phyloP scores from a whole-genome alignment of 1,140 invertebrate genomes.

The Mercenaria mercenaria region DNA sequence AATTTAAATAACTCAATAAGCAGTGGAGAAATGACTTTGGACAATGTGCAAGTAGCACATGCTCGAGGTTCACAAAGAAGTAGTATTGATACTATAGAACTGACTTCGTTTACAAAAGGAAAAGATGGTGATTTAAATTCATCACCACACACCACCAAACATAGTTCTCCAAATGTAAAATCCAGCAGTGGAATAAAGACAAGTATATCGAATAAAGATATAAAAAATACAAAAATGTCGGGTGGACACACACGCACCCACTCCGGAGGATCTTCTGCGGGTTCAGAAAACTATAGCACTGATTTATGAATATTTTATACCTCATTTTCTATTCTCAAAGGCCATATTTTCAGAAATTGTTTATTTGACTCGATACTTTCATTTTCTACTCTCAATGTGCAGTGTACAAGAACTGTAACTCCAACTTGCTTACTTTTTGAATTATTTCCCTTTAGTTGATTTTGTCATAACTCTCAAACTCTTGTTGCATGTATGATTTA shows the following conservation, averaged over 20 bases:
- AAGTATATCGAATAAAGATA: conserved; percentile 50
- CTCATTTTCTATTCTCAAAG: too few relatives aligned
- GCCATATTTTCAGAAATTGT: too few relatives aligned
- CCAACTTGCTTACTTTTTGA: too few relatives aligned
- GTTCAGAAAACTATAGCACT: conserved; percentile 77
- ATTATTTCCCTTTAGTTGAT: too few relatives aligned
- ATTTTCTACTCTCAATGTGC: too few relatives aligned
- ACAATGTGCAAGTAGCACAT: conserved; percentile 71
- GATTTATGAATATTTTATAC: conserved; percentile 66
- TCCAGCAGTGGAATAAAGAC: conserved; percentile 44
- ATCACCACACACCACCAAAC: conserved; percentile 48
- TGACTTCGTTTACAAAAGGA: conserved; percentile 51
- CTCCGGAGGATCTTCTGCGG: conserved; percentile 71
- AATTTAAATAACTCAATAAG: conserved; percentile 35
- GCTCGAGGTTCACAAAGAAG: conserved; percentile 67
- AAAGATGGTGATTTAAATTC: conserved; percentile 59
- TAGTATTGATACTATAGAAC: conserved; percentile 73
- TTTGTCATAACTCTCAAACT: too few relatives aligned
- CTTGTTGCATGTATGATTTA: too few relatives aligned
- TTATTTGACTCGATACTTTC: too few relatives aligned
- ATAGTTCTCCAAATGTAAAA: conserved; percentile 20
- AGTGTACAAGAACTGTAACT: too few relatives aligned
- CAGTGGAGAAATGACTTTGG: conserved; percentile 73
- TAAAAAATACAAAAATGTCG: conserved; percentile 66
- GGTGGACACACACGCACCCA: conserved; percentile 64